phyloP scores from a whole-genome alignment of 2,888 invertebrate genomes.

The Metallyticus violacea region DNA sequence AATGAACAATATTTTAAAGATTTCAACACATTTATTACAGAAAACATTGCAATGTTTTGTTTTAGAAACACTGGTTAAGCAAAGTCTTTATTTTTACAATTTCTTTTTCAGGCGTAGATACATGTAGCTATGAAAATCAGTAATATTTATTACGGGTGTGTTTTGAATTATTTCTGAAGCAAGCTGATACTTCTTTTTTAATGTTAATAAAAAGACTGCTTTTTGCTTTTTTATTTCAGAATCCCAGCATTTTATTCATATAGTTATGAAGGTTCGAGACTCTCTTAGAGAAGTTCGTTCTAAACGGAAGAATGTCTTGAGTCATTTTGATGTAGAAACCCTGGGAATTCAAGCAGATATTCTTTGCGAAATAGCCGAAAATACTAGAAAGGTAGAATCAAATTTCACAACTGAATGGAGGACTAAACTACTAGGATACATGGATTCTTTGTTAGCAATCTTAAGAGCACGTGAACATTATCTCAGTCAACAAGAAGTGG shows the following conservation, averaged over 20 bases:
- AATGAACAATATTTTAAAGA: too few relatives aligned
- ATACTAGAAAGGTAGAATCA: neutral
- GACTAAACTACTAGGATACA: neutral
- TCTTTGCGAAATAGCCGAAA: neutral
- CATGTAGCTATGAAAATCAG: too few relatives aligned
- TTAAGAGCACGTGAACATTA: neutral
- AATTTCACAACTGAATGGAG: neutral
- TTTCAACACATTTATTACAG: too few relatives aligned
- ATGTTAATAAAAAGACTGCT: too few relatives aligned
- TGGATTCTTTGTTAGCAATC: neutral
- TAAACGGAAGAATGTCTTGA: neutral
- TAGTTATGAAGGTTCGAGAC: neutral
- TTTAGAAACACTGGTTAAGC: too few relatives aligned
- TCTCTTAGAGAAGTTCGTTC: neutral
- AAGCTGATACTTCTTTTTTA: too few relatives aligned
- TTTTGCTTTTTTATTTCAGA: neutral
- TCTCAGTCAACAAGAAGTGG: conserved; percentile 19
- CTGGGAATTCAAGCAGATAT: neutral
- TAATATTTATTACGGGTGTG: too few relatives aligned
- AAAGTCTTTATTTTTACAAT: too few relatives aligned
- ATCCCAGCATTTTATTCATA: neutral
- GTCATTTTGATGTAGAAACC: neutral
- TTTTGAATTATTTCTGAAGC: too few relatives aligned
- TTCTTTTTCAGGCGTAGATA: too few relatives aligned
- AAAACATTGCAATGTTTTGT: too few relatives aligned